Evolutionary conservation across 2,113 vertebrate genomes (phyloP), one percentile per base, ranked within the genome.

Genomic region (Ceyx margarethae): DNA sequence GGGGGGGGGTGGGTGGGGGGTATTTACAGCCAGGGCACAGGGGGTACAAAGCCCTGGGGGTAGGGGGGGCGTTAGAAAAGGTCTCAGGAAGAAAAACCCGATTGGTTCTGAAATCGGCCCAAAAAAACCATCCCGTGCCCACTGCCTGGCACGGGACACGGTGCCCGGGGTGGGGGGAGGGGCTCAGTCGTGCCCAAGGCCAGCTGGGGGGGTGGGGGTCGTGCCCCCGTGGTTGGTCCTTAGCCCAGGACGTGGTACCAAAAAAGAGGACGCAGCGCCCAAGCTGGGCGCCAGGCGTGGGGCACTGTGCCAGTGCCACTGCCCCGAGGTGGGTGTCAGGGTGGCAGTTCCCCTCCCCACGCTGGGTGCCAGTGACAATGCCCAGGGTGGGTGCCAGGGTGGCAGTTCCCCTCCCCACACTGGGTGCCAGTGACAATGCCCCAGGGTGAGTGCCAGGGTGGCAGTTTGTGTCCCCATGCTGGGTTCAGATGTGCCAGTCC

Each of bases 51-150:
- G 45, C 45, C 45, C 45, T 45, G 19, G 46, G 19, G 46, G 46
- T 18, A 20, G 46, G 19, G 20, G 46, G 45, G 45, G 18, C 21
- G 13, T 50, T 50, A 50, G 50, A 91, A 85, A 85, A 91, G 11
- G 57, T 42, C 53, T 81, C 89, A n/a, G 58, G 58, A 56, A 81
- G 75, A 93, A 86, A 86, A 88, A 90, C 64, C 83, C 86, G 6
- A 58, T 48, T 7, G 45, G 53, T 66, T 75, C 56, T 33, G 16
- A 90, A 94, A 64, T 31, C 11, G 15, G 42, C 50, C 33, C 50
- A 79, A 82, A 79, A 37, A 56, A 68, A 31, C 25, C 48, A 48
- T 35, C 77, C 53, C 12, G 22, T 1, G 17, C 64, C 20, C 9
- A 7, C 48, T 22, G n/a, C 21, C 25, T 5, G 2, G 80, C 23